Evolutionary conservation across 1,140 invertebrate genomes (phyloP), one percentile per base, ranked within the genome.

Genomic region (Trichogramma pretiosum): DNA sequence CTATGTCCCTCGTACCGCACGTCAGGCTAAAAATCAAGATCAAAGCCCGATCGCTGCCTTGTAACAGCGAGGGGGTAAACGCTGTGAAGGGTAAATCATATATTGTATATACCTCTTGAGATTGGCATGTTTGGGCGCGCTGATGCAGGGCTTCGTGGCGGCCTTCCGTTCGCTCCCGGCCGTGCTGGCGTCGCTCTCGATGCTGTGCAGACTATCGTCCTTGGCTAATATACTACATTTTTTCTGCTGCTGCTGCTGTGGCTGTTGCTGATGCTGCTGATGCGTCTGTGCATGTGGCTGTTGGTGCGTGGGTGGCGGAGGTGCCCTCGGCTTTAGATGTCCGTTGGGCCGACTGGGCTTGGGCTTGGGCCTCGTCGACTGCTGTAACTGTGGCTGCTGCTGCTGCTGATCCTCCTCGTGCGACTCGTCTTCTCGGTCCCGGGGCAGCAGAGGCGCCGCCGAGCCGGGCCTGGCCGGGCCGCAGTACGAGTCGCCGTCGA

Each of bases 91-190:
- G n/a, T n/a, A n/a, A n/a, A n/a, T n/a, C n/a, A n/a, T n/a, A n/a
- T n/a, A n/a, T n/a, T n/a, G n/a, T 28, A 11, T 55, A 58, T 54
- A 76, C 75, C 75, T 74, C 55, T 77, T 77, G 47, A 77, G 69
- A 54, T 65, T 73, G 22, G 72, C 66, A 46, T 75, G 69, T 56
- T 76, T 76, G 28, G 72, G 67, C 9, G 68, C 71, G 50, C 72
- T 73, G 50, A 67, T 56, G 18, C 70, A 61, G 55, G 65, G 67
- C n/a, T n/a, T n/a, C n/a, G n/a, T n/a, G n/a, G n/a, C n/a, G 42
- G 59, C 63, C 58, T 67, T 68, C 46, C 64, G 62, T 18, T 70
- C 68, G 55, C 69, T 70, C 19, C 66, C 69, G 35, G 58, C 64
- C 18, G 64, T 68, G 40, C 69, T 69, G 36, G 67, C 66, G 30